Percentiles rank a stretch among this genome's conserved stretches.
Evolutionary conservation across 1,140 invertebrate genomes (phyloP).

Genomic region (Sitobion miscanthi): DNA sequence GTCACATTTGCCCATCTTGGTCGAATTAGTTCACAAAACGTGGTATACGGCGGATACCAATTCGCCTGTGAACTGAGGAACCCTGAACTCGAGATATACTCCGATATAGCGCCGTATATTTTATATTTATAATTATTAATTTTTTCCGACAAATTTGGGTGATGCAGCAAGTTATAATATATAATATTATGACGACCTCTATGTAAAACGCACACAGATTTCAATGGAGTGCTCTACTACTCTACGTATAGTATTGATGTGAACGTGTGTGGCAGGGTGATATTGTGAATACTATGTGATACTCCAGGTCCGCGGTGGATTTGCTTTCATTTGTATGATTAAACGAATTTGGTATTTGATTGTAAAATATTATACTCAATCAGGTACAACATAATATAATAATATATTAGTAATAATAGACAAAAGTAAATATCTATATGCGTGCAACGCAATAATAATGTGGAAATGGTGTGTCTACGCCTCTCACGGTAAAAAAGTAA

Average conservation of each 20-base stretch:
- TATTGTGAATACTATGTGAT: neutral
- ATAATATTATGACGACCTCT: neutral
- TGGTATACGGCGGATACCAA: no score
- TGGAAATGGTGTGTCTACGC: neutral
- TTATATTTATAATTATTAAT: no score
- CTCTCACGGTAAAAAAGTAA: neutral
- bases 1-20: no score
- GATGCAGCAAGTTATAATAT: no score
- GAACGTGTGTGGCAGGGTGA: neutral
- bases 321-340: neutral
- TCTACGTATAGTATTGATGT: neutral
- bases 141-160: no score
- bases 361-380: neutral
- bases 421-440: neutral
- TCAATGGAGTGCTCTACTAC: neutral
- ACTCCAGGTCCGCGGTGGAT: neutral
- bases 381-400: neutral
- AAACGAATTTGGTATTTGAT: neutral
- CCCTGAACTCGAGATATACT: no score
- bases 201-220: neutral
- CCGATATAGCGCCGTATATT: no score
- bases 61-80: no score
- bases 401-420: neutral
- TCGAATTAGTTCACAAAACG: no score
- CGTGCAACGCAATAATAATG: neutral